These are phyloP conservation scores for Phylloscopus trochiloides DNA, from an alignment of 2,113 vertebrate species.

Conservation along the genomic window DNA sequence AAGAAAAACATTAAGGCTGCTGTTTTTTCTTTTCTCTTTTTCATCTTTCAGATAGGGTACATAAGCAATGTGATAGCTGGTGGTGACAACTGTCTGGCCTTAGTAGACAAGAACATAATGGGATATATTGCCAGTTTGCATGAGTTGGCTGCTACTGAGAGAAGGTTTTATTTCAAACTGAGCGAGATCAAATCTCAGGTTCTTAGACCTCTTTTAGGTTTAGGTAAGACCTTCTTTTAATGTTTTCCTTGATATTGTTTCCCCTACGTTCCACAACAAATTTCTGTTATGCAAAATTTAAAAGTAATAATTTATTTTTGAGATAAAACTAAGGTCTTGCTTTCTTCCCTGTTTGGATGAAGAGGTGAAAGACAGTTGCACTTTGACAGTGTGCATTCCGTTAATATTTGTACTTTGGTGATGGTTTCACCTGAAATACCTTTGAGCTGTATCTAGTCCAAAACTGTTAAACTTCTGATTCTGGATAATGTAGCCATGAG, in stretches of 20 bases:
- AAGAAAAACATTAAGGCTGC: neutral
- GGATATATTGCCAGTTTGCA: slow-evolving; percentile 93
- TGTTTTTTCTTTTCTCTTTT: neutral
- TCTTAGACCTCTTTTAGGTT: slow-evolving; percentile 88
- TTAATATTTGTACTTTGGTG: neutral
- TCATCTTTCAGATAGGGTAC: slow-evolving; percentile 85
- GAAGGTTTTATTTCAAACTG: slow-evolving; percentile 89
- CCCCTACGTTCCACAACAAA: neutral
- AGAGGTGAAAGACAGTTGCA: neutral
- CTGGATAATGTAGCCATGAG: neutral
- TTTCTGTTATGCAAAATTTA: neutral
- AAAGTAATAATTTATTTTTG: neutral
- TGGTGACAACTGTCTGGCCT: slow-evolving; percentile 79
- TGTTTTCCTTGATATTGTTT: neutral
- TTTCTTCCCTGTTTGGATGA: neutral
- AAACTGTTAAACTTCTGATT: neutral
- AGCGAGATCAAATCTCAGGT: slow-evolving; percentile 86
- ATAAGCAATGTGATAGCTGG: slow-evolving; percentile 88
- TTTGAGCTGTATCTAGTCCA: neutral
- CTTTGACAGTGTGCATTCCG: neutral
- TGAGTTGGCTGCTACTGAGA: slow-evolving; percentile 90
- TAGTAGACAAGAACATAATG: slow-evolving; percentile 90
- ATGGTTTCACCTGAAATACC: neutral
- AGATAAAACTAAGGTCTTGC: neutral
- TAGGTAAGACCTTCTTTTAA: slow-evolving; percentile 76